Conservation (phyloP, 2,888 invertebrate species). For the Athripsodes cinereus region DNA sequence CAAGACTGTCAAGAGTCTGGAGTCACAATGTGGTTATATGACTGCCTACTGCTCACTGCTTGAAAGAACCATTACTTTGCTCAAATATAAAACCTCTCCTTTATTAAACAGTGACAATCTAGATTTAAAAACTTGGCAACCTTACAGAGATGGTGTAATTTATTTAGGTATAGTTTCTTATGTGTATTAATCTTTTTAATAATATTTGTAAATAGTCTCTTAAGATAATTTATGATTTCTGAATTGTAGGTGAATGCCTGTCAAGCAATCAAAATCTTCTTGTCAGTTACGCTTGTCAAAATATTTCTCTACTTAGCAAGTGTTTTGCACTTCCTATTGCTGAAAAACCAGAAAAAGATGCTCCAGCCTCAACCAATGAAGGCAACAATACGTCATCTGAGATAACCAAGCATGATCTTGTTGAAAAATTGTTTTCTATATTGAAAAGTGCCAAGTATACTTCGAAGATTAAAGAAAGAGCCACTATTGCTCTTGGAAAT, state of each 20-base stretch:
- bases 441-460: conserved; percentile 65
- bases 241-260: conserved; percentile 56
- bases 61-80: conserved; percentile 56
- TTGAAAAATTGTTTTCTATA: conserved; percentile 63
- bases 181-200: background rate
- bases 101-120: conserved; percentile 42
- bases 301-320: conserved; percentile 67
- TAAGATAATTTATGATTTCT: background rate
- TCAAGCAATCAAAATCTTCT: conserved; percentile 56
- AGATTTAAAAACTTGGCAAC: conserved; percentile 48
- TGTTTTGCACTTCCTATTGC: conserved; percentile 62
- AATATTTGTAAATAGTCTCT: background rate
- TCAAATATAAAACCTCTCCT: conserved; percentile 34
- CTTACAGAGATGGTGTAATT: conserved; percentile 53
- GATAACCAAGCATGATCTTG: conserved; percentile 61
- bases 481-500: conserved; percentile 69
- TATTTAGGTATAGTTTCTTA: conserved; percentile 46
- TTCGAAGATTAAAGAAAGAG: conserved; percentile 69
- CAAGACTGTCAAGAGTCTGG: conserved; percentile 54
- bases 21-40: conserved; percentile 73
- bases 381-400: conserved; percentile 30
- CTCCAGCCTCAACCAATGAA: conserved; percentile 35
- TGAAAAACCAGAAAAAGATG: conserved; percentile 40
- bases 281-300: conserved; percentile 62
- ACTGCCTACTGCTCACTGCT: conserved; percentile 65